phyloP scores from a whole-genome alignment of 2,888 invertebrate genomes.

The Agonopterix arenella region DNA sequence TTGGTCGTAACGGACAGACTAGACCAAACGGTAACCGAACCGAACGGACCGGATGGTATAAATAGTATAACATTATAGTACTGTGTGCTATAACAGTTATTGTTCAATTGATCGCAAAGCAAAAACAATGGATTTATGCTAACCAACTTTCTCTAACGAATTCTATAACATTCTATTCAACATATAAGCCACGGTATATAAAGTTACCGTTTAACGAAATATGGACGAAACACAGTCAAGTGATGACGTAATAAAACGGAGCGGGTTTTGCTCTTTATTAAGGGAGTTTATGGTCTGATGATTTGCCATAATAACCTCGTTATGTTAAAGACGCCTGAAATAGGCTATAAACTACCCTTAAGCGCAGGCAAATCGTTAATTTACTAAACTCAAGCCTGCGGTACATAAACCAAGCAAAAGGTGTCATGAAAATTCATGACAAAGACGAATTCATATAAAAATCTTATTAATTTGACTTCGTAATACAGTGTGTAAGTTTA shows the following conservation, averaged over 20 bases:
- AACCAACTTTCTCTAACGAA: neutral
- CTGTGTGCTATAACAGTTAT: no score
- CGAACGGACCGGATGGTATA: no score
- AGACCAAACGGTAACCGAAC: no score
- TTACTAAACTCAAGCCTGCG: no score
- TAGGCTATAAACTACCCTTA: slow-evolving; percentile 6
- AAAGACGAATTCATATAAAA: no score
- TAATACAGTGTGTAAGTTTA: no score
- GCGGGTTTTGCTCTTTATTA: slow-evolving; percentile 6
- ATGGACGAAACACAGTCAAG: neutral
- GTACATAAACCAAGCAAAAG: no score
- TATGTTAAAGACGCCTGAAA: slow-evolving; percentile 5
- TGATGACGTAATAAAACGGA: slow-evolving; percentile 6
- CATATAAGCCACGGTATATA: neutral
- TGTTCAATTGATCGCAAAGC: no score
- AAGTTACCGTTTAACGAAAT: neutral
- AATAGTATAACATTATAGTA: no score
- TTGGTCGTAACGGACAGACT: no score
- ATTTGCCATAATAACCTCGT: slow-evolving; percentile 9
- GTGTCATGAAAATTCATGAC: no score
- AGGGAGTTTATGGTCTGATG: slow-evolving; percentile 8
- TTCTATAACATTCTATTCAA: neutral
- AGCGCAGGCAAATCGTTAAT: neutral
- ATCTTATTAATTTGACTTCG: no score
- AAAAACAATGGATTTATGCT: neutral